Percentiles rank a stretch among this genome's conserved stretches.
Evolutionary conservation across 1,140 invertebrate species (phyloP).

Genomic region (Dryas iulia): DNA sequence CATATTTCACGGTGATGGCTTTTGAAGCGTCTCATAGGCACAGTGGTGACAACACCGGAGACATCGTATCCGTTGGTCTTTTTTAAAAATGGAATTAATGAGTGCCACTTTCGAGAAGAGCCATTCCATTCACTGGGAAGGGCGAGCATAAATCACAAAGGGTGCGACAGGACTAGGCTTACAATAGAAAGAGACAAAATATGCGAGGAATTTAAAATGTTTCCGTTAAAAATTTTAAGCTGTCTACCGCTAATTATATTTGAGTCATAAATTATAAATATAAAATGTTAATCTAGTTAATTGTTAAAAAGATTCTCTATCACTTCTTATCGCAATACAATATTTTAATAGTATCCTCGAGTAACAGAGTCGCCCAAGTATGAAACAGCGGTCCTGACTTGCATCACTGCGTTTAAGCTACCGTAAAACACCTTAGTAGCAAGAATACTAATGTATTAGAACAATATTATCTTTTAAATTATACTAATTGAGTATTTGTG

Average conservation of each 20-base stretch:
- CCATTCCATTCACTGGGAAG: conserved; percentile 37
- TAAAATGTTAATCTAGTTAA: background rate
- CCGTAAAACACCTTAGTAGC: background rate
- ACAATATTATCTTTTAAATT: no score
- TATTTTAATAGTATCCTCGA: background rate
- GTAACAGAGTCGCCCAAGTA: conserved; percentile 8
- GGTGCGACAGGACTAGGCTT: conserved; percentile 52
- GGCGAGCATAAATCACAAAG: conserved; percentile 63
- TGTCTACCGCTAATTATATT: background rate
- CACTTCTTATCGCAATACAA: background rate
- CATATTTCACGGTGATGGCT: conserved; percentile 41
- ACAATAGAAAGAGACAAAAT: conserved; percentile 49
- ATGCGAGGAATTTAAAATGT: conserved; percentile 9
- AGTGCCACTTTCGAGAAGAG: conserved; percentile 59
- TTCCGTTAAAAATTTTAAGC: background rate
- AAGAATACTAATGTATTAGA: no score
- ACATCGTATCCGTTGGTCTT: conserved; percentile 61
- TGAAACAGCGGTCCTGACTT: conserved; percentile 18
- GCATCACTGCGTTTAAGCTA: conserved; percentile 15
- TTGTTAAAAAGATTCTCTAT: background rate
- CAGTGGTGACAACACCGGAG: conserved; percentile 70
- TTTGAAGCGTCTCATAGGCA: conserved; percentile 46
- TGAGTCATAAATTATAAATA: background rate
- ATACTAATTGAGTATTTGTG: no score
- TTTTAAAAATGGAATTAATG: conserved; percentile 69